Evolutionary conservation across 2,113 vertebrate genomes (phyloP).

Genomic region (Pollachius pollachius): DNA sequence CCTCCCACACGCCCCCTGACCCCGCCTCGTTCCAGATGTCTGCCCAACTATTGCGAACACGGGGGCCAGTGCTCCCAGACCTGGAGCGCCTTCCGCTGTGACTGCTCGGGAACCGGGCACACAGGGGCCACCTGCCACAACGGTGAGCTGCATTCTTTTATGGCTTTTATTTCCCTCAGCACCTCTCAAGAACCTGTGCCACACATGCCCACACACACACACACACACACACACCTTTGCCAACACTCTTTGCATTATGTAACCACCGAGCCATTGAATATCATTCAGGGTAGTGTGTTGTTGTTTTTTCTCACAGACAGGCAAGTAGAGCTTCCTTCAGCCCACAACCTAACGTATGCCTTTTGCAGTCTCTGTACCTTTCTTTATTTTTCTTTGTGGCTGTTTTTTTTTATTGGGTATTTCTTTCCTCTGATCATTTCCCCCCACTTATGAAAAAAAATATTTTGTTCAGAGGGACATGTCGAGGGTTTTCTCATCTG

Average conservation of each 20-base stretch:
- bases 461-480: neutral
- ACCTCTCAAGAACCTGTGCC: constrained; percentile 9
- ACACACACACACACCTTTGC: constrained; percentile 12
- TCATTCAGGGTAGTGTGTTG: too few relatives aligned
- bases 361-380: too few relatives aligned
- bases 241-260: neutral
- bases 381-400: too few relatives aligned
- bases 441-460: neutral
- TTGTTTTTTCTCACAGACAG: too few relatives aligned
- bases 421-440: neutral
- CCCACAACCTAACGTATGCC: too few relatives aligned
- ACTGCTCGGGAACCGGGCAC: constrained; percentile 88
- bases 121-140: constrained; percentile 86
- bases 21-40: constrained; percentile 74
- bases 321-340: too few relatives aligned
- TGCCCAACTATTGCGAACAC: constrained; percentile 95
- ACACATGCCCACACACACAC: neutral
- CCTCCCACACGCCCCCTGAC: too few relatives aligned
- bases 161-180: constrained; percentile 11
- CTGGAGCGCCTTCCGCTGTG: constrained; percentile 86
- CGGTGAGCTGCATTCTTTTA: constrained; percentile 77
- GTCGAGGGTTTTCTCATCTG: neutral
- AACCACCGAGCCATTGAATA: neutral
- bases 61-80: constrained; percentile 89
- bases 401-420: neutral